Base-by-base conservation (phyloP, 2,888 invertebrate species). In the Hecatera dysodea region DNA sequence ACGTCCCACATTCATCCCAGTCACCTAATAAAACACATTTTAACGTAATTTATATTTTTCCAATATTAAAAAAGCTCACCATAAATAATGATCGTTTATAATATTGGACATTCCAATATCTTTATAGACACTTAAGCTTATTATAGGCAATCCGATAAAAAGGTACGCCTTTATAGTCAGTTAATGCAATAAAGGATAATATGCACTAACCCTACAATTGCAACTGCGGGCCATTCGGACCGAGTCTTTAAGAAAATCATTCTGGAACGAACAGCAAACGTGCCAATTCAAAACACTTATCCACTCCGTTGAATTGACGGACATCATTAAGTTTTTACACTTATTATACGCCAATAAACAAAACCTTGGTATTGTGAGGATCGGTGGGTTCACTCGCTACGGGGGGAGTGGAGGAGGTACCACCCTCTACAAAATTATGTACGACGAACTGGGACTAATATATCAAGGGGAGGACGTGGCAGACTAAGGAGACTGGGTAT, bases 401-500 rank as follows among this genome's bases (percentile, higher is more conserved):
- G 39, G 81, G 81, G 91, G 91, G 90, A 88, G 90, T 80, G 79
- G 85, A 91, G 92, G 92, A 83, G 92, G 89, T 83, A 81, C 92
- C 92, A 91, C 93, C 93, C 94, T 90, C 94, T 90, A 92, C 95
- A 95, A 96, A 96, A 96, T 96, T 96, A 96, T 96, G 96, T 96
- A 96, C 96, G 96, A 96, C 95, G 96, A 94, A 94, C 96, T 95
- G 96, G 96, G 96, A 96, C 93, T 93, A 94, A 96, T 96, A 96
- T 96, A 96, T 96, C 95, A 95, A 90, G 93, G 95, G 95, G 95
- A 94, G 95, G 95, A 95, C 95, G 95, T 95, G 95, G 94, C 94
- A 94, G 94, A 94, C 95, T 95, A 95, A 95, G 95, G 95, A 95
- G 95, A 93, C 94, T 92, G 94, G 94, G 96, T 94, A 96, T 95